Evolutionary conservation across 2,888 invertebrate species (phyloP).

Genomic region (Drosophila longiperda): DNA sequence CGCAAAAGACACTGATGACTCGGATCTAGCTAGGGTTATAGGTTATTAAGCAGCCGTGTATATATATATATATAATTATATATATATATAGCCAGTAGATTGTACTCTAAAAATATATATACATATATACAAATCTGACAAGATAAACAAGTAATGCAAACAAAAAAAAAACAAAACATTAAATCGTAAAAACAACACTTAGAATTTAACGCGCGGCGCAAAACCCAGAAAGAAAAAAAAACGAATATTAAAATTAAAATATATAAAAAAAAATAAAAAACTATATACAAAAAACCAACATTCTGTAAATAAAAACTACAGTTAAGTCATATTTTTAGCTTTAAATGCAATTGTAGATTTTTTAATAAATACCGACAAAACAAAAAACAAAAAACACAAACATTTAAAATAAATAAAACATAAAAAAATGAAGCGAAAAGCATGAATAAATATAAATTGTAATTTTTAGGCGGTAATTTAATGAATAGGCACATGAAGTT

Average conservation of each 20-base stretch:
- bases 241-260: constrained; percentile 34
- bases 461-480: constrained; percentile 73
- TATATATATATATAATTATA: constrained; percentile 30
- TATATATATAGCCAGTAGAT: constrained; percentile 76
- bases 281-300: constrained; percentile 23
- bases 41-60: constrained; percentile 60
- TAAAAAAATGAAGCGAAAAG: constrained; percentile 37
- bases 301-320: constrained; percentile 82
- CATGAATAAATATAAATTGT: constrained; percentile 67
- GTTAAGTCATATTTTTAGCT: constrained; percentile 85
- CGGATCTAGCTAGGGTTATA: constrained; percentile 75
- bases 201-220: constrained; percentile 73
- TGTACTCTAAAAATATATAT: constrained; percentile 71
- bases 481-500: constrained; percentile 74
- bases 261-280: constrained; percentile 36
- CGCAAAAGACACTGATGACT: constrained; percentile 35
- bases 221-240: constrained; percentile 35
- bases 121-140: constrained; percentile 17
- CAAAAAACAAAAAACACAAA: constrained; percentile 30
- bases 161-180: neutral
- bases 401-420: neutral
- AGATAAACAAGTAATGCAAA: constrained; percentile 21
- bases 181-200: constrained; percentile 43
- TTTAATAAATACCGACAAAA: constrained; percentile 58
- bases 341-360: constrained; percentile 83